Percentiles rank a stretch among this genome's conserved stretches.
These are phyloP conservation scores for Bothrops jararaca DNA, from an alignment of 2,113 vertebrate genomes.

Conservation along the genomic window DNA sequence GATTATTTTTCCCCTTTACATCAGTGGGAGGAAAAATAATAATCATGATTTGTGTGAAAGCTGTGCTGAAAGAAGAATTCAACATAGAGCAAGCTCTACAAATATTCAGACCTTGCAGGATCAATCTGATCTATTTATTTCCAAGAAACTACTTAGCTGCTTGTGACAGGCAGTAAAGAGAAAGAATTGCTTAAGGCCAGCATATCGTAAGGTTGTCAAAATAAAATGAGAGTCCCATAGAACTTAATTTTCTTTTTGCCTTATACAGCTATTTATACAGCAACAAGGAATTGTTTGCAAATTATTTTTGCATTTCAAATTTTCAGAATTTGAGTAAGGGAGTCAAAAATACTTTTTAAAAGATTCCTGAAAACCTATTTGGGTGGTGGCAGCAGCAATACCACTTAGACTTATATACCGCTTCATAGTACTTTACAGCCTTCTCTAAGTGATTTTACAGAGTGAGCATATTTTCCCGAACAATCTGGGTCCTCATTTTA, in stretches of 20 bases:
- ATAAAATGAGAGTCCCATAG: neutral
- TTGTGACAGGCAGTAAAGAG: neutral
- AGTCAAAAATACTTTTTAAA: neutral
- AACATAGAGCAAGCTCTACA: neutral
- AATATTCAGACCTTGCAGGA: slow-evolving; percentile 16
- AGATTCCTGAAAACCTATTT: neutral
- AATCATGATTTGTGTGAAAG: slow-evolving; percentile 7
- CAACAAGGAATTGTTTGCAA: neutral
- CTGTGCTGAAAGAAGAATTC: neutral
- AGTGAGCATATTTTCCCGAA: neutral
- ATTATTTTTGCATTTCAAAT: neutral
- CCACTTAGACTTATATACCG: neutral
- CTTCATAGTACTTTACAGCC: neutral
- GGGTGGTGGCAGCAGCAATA: neutral
- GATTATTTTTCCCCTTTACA: neutral
- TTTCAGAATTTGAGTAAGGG: neutral
- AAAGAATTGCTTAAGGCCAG: neutral
- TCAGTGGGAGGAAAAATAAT: neutral
- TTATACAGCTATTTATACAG: neutral
- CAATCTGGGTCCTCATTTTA: neutral
- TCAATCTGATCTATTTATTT: slow-evolving; percentile 10
- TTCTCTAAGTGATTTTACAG: neutral
- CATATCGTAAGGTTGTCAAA: neutral
- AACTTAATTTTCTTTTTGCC: neutral
- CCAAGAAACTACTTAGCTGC: neutral